These are phyloP conservation scores for Hiodon alosoides DNA, from an alignment of 2,113 vertebrate genomes.

Conservation along the genomic window DNA sequence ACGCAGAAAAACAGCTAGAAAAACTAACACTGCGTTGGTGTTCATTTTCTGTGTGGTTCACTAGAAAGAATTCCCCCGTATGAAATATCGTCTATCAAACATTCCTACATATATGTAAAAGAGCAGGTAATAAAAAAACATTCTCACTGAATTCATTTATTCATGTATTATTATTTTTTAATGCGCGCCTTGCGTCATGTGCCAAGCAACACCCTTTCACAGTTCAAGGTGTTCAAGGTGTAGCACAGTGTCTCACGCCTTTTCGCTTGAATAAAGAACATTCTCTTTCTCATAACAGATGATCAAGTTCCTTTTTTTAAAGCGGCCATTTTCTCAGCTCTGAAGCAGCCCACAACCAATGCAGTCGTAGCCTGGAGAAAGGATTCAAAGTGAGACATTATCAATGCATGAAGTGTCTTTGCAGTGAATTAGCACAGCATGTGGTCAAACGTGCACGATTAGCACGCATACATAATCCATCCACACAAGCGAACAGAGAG, in stretches of 20 bases:
- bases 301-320: neutral
- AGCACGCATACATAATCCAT: neutral
- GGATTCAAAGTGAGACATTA: slow-evolving; percentile 2
- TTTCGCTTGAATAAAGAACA: neutral
- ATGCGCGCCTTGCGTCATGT: too few relatives aligned
- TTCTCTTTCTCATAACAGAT: neutral
- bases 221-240: too few relatives aligned
- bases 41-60: too few relatives aligned
- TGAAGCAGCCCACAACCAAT: neutral
- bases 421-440: neutral
- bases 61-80: too few relatives aligned
- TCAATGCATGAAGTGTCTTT: neutral
- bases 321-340: neutral
- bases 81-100: too few relatives aligned
- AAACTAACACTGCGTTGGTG: too few relatives aligned
- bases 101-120: too few relatives aligned
- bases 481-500: neutral
- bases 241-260: neutral
- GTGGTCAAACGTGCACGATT: slow-evolving; percentile 3
- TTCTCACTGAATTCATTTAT: too few relatives aligned
- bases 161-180: too few relatives aligned
- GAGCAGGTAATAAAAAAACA: too few relatives aligned
- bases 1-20: too few relatives aligned
- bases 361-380: neutral
- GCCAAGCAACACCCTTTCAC: too few relatives aligned